Base-by-base conservation (phyloP, 2,888 invertebrate species). In the Xanthorhoe designata region DNA sequence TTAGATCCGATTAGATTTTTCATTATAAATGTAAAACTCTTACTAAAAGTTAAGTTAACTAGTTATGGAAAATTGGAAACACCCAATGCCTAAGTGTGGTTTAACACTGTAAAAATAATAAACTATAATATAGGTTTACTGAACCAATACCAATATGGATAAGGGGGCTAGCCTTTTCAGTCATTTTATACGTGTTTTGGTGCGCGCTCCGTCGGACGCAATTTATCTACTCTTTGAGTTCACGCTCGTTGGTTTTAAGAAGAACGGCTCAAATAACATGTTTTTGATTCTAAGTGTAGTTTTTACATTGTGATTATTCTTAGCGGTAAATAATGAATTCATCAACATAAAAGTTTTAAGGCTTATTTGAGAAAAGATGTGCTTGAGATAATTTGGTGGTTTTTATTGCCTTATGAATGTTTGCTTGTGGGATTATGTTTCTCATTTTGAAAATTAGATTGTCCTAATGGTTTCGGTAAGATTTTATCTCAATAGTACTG, bases 181-280 rank as follows among this genome's bases (percentile, higher is more conserved):
- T 76, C 73, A 73, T 76, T 81, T 81, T 83, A 75, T 74, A 61
- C 66, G 72, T 75, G 79, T 78, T 76, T 78, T 66, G 54, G 71
- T 32, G 15, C 54, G 61, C 66, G 54, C 64, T 66, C 71, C 61
- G 68, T 65, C 67, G 64, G 61, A 57, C 18, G 68, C 72, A 66
- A 76, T 78, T 72, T 71, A 74, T 74, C 61, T 74, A 71, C 72
- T 76, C 76, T 76, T 74, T 78, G 80, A 78, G 68, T 74, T 75
- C 77, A 75, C 74, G 77, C 75, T 77, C 49, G 73, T 76, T 79
- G 76, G 67, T 54, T 69, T 56, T 32, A 60, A 68, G 73, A 73
- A 54, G 66, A 61, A 72, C 71, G 67, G 65, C 69, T 65, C 52
- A 64, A 67, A 66, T 65, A 69, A 65, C 66, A 64, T 67, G 64